phyloP scores from a whole-genome alignment of 2,888 invertebrate species.

The Phaedon cochleariae region DNA sequence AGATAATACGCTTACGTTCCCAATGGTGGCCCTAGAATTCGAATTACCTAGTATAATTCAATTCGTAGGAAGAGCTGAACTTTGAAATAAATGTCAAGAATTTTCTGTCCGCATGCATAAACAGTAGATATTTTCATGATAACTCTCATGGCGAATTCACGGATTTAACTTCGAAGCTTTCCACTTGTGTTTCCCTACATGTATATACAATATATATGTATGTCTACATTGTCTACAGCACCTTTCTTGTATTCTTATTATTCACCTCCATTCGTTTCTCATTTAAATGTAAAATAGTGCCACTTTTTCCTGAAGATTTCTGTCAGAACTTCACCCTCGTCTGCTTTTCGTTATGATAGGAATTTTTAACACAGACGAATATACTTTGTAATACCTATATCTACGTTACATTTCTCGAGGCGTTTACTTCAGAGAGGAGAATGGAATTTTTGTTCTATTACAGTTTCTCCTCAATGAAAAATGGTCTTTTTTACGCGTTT shows the following conservation, averaged over 20 bases:
- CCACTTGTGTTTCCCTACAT: no score
- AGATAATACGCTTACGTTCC: no score
- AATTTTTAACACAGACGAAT: not conserved
- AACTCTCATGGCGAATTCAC: no score
- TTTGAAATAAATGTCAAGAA: no score
- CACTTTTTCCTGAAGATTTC: not conserved
- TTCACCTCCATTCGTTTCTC: not conserved
- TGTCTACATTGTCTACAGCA: no score
- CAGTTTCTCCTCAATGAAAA: not conserved
- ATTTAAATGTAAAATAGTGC: constrained; percentile 16
- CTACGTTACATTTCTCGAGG: not conserved
- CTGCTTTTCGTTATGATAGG: not conserved
- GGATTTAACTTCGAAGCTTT: no score
- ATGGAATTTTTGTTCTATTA: not conserved
- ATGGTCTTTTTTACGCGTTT: not conserved
- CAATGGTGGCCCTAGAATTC: no score
- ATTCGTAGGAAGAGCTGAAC: no score
- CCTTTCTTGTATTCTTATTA: not conserved
- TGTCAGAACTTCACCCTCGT: not conserved
- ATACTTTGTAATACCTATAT: not conserved
- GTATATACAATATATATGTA: no score
- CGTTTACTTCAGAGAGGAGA: not conserved
- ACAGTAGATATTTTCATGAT: no score
- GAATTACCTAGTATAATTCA: no score
- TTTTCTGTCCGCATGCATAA: no score